Evolutionary conservation across 2,888 invertebrate genomes (phyloP).

Genomic region (Trisateles emortualis): DNA sequence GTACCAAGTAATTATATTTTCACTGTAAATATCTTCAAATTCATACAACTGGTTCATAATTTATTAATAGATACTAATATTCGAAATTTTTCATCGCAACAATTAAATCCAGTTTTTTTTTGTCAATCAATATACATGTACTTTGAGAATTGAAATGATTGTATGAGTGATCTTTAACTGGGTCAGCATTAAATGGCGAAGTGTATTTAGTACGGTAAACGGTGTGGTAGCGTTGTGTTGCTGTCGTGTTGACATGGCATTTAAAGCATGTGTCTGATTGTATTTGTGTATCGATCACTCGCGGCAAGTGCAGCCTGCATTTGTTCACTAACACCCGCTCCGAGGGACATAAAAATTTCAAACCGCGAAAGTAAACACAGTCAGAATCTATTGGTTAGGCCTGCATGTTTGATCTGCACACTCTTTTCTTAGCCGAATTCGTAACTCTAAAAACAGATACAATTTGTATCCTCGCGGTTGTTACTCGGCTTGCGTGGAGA

Average conservation of each 20-base stretch:
- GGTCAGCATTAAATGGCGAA: conserved; percentile 28
- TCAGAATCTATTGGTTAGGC: conserved; percentile 42
- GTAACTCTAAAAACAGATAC: conserved; percentile 40
- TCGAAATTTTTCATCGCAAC: not conserved
- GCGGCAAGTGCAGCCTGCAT: conserved; percentile 41
- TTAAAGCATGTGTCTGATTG: conserved; percentile 41
- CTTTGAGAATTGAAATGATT: conserved; percentile 13
- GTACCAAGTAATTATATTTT: conserved; percentile 15
- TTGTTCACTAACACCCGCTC: conserved; percentile 30
- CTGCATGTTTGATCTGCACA: conserved; percentile 40
- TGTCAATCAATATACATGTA: not conserved
- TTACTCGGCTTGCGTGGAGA: conserved; percentile 12
- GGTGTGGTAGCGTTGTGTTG: conserved; percentile 37
- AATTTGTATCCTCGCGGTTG: conserved; percentile 21
- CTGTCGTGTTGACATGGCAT: conserved; percentile 58
- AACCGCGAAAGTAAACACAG: conserved; percentile 29
- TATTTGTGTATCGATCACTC: conserved; percentile 28
- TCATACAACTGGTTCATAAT: conserved; percentile 5
- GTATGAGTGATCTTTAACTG: conserved; percentile 33
- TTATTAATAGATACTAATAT: not conserved
- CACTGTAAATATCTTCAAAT: conserved; percentile 41
- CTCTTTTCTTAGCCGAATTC: conserved; percentile 26
- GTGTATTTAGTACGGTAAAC: conserved; percentile 36
- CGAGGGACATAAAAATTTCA: conserved; percentile 25
- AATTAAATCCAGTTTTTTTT: not conserved